Base-by-base conservation (phyloP, 2,113 vertebrate species). In the Phaethon lepturus region DNA sequence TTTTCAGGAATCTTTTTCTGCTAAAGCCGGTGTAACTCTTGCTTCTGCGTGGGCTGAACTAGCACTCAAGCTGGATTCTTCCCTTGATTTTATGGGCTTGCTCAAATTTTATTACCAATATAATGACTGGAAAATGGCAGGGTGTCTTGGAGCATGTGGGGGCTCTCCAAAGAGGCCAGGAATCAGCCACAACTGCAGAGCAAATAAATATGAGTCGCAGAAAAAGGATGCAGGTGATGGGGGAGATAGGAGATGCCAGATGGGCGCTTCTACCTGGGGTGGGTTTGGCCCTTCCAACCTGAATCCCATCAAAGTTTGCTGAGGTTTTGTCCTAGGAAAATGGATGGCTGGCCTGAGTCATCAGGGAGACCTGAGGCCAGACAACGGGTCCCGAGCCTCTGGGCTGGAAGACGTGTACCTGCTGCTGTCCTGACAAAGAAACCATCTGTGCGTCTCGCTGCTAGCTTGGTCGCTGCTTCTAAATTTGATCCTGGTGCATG, bases 371-470 rank as follows among this genome's bases (percentile, higher is more conserved):
- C 26, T 11, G 44, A 60, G 49, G 33, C 31, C 73, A 75, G 87
- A 22, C 7, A 3, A 13, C 3, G 28, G 6, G 5, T 35, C 19
- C 33, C 2, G 5, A 58, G 49, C 52, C 50, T 67, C 64, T 3
- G 64, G 49, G 80, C 52, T 83, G 93, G 56, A 91, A 76, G 69
- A 38, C 24, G 13, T 55, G 6, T 74, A 52, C 81, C 68, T 92
- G 72, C 79, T 81, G 64, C 92, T 92, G 12, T 86, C 73, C 79
- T 92, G 84, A 94, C 76, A 93, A 45, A 75, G 76, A 97, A 95
- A 96, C 80, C 92, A 87, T 93, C 94, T 95, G 92, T 49, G 28
- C 3, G 18, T 50, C 85, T 95, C 16, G 8, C 78, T 79, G 68
- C 88, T 85, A 8, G 58, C 78, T 93, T 56, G 26, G n/a, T 59